Evolutionary conservation across 2,888 invertebrate species (phyloP), one percentile per base, ranked within the genome.

Genomic region (Nasonia oneida): DNA sequence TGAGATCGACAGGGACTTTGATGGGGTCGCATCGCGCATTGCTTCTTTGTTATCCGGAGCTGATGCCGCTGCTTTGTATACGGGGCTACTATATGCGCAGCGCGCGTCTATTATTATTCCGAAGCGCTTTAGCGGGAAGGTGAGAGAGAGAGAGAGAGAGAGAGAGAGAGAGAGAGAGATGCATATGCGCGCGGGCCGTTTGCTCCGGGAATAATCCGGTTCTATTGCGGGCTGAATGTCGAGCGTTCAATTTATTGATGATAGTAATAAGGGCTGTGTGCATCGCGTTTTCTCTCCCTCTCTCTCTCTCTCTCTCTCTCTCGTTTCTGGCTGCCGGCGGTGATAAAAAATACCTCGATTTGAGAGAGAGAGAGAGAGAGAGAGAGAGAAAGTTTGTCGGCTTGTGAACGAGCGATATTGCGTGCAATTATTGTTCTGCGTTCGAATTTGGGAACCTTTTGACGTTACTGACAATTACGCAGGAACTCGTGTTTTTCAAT

Each of bases 1-100:
- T 64, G 87, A 81, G 85, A 86, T 81, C 81, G 79, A 50, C 83
- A 83, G 33, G 71, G 76, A 61, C 74, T 73, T 81, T 33, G 70
- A 37, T 70, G 23, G 57, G 57, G 57, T 18, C 70, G 70, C 10
- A 39, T 4, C 33, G 15, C 37, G 61, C 6, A 47, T 18, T 29
- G n/a, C 33, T 53, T 70, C 70, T 64, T 78, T 78, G 64, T 77
- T 29, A 29, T 77, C 77, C 53, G 53, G 0, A 5, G 33, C 53
- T 12, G 53, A 29, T 15, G 50, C 18, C 10, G 42, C 2, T 64
- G 78, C 67, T 79, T 67, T 70, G 70, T 70, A 53, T 79, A 33
- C 10, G 12, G n/a, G 18, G 14, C 70, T 12, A 12, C 29, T 50
- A 37, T 75, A 29, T n/a, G 33, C 29, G 37, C 18, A 29, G 29